Evolutionary conservation across 1,140 invertebrate species (phyloP).

Genomic region (Zaprionus kolodkinae): DNA sequence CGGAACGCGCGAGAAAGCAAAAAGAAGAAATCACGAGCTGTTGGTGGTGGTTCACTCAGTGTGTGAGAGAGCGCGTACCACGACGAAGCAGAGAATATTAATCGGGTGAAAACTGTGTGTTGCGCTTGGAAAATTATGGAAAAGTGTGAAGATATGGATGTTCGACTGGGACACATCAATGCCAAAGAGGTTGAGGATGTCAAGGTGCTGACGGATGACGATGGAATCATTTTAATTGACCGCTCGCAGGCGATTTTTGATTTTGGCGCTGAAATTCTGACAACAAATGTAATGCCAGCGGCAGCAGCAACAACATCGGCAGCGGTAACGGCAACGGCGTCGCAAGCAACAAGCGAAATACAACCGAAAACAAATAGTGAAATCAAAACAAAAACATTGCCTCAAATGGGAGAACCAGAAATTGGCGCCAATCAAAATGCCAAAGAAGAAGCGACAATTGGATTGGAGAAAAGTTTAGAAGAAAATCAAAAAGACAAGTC

Average conservation of each 20-base stretch:
- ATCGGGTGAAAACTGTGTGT: conserved; percentile 32
- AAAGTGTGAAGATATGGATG: conserved; percentile 74
- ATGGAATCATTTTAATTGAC: conserved; percentile 24
- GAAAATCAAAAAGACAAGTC: conserved; percentile 36
- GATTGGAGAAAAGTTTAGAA: conserved; percentile 14
- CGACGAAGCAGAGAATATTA: conserved; percentile 34
- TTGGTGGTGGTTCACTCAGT: conserved; percentile 26
- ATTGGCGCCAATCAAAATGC: conserved; percentile 65
- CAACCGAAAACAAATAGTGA: conserved; percentile 69
- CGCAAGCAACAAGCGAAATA: conserved; percentile 62
- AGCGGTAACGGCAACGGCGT: conserved; percentile 13
- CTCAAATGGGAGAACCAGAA: conserved; percentile 66
- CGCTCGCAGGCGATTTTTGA: conserved; percentile 56
- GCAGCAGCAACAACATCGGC: conserved; percentile 34
- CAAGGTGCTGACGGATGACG: conserved; percentile 14
- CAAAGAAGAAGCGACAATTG: conserved; percentile 16
- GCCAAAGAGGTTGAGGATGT: conserved; percentile 63
- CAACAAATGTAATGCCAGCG: conserved; percentile 54
- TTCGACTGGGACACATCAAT: conserved; percentile 61
- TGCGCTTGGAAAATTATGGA: conserved; percentile 74
- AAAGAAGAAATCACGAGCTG: conserved; percentile 51
- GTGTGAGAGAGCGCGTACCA: conserved; percentile 31
- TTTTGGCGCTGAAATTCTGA: conserved; percentile 83
- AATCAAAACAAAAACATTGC: conserved; percentile 80
- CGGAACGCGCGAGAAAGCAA: conserved; percentile 67